Conservation (phyloP, 2,113 vertebrate species). For the Thoracochromis brauschi region DNA sequence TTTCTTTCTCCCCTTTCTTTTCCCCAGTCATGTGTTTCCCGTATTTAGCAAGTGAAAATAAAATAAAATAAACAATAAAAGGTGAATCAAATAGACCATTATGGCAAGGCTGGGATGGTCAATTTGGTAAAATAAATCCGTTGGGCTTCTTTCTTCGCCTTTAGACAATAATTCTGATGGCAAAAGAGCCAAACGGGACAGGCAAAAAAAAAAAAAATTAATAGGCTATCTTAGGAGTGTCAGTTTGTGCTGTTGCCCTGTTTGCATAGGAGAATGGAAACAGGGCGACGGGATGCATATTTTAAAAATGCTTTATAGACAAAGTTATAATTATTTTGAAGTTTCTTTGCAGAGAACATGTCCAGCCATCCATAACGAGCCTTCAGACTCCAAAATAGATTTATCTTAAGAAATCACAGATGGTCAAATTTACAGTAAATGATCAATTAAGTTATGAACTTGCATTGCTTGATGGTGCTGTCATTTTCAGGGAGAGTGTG, state of each 20-base stretch:
- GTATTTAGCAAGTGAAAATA: too few species aligned
- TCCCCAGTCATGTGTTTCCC: too few species aligned
- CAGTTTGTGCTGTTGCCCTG: not conserved
- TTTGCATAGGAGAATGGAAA: not conserved
- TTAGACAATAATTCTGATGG: too few species aligned
- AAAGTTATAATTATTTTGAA: not conserved
- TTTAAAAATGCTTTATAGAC: not conserved
- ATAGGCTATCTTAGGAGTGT: not conserved
- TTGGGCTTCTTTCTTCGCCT: too few species aligned
- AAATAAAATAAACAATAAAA: too few species aligned
- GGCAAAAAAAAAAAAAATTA: too few species aligned
- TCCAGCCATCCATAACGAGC: not conserved
- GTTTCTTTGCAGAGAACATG: not conserved
- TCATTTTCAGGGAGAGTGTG: rapidly evolving
- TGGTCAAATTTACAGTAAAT: not conserved
- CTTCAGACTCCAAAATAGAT: not conserved
- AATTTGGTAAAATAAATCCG: too few species aligned
- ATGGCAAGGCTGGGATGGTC: too few species aligned
- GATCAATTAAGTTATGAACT: not conserved
- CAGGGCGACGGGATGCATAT: rapidly evolving
- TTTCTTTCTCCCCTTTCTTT: too few species aligned
- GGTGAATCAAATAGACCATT: too few species aligned
- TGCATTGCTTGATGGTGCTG: not conserved
- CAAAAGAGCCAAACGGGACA: too few species aligned
- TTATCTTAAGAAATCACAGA: not conserved